Conservation (phyloP, 2,113 vertebrate species). For the Delphinus delphis region DNA sequence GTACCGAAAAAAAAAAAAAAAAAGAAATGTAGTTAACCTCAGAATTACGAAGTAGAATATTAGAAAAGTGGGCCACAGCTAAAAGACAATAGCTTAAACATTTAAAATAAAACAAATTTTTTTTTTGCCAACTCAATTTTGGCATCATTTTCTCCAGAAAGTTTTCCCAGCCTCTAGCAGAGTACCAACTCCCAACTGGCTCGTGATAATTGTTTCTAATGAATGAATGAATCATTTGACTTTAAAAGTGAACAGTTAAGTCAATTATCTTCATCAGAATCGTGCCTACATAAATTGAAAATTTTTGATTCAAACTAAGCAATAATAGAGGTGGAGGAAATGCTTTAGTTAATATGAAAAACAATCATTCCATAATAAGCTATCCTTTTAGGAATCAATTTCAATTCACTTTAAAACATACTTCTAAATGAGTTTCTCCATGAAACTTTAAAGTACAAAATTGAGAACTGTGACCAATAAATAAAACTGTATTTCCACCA, state of each 20-base stretch:
- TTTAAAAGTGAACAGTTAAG: conserved; percentile 1
- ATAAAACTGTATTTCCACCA: neutral
- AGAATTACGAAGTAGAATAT: neutral
- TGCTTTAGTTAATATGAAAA: conserved; percentile 29
- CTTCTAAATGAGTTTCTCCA: neutral
- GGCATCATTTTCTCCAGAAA: conserved; percentile 29
- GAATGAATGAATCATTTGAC: neutral
- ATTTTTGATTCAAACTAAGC: neutral
- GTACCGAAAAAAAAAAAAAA: neutral
- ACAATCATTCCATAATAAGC: neutral
- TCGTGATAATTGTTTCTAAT: neutral
- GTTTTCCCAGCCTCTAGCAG: neutral
- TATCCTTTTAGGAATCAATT: conserved; percentile 27
- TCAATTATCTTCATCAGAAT: conserved; percentile 7
- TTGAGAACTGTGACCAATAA: neutral
- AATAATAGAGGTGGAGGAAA: neutral
- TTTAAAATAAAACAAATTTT: neutral
- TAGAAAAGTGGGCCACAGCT: neutral
- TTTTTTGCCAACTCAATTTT: neutral
- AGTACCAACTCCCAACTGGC: neutral
- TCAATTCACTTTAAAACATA: neutral
- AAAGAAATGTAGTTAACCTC: neutral
- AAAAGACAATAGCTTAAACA: neutral
- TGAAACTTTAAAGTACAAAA: neutral
- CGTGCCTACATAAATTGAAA: neutral